These are phyloP conservation scores for Arctopsyche grandis DNA, from an alignment of 1,140 invertebrate genomes.

Conservation along the genomic window DNA sequence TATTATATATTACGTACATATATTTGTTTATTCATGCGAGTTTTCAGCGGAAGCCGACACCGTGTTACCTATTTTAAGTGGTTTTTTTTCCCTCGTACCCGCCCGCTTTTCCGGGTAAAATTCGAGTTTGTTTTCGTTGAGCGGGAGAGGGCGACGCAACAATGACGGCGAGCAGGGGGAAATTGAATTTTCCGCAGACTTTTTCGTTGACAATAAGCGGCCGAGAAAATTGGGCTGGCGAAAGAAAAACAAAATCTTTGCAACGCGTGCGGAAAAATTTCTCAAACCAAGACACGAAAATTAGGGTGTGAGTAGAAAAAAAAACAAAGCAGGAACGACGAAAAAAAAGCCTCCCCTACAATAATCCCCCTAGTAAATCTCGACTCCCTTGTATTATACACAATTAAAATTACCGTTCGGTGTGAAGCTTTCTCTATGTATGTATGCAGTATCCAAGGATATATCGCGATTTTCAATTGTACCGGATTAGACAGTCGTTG, in stretches of 20 bases:
- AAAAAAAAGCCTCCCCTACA: too few relatives aligned
- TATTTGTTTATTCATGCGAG: neutral
- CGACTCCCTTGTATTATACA: too few relatives aligned
- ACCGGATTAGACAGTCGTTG: too few relatives aligned
- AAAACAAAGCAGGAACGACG: too few relatives aligned
- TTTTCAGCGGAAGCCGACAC: neutral
- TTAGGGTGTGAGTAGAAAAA: too few relatives aligned
- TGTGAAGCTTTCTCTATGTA: too few relatives aligned
- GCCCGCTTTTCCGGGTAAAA: neutral
- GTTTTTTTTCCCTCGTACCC: neutral
- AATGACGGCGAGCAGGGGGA: neutral
- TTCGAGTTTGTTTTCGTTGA: slow-evolving; percentile 22
- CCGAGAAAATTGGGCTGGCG: slow-evolving; percentile 16
- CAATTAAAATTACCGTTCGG: too few relatives aligned
- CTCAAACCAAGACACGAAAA: too few relatives aligned
- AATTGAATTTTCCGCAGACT: slow-evolving; percentile 37
- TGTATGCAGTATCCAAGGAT: too few relatives aligned
- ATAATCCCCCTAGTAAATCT: too few relatives aligned
- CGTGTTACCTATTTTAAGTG: slow-evolving; percentile 29
- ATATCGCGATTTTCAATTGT: too few relatives aligned
- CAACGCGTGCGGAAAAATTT: neutral
- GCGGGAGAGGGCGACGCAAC: neutral
- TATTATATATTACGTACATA: too few relatives aligned
- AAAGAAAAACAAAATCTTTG: slow-evolving; percentile 3
- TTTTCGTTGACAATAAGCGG: slow-evolving; percentile 24